phyloP scores from a whole-genome alignment of 2,888 invertebrate species.

The Willowsia nigromaculata region DNA sequence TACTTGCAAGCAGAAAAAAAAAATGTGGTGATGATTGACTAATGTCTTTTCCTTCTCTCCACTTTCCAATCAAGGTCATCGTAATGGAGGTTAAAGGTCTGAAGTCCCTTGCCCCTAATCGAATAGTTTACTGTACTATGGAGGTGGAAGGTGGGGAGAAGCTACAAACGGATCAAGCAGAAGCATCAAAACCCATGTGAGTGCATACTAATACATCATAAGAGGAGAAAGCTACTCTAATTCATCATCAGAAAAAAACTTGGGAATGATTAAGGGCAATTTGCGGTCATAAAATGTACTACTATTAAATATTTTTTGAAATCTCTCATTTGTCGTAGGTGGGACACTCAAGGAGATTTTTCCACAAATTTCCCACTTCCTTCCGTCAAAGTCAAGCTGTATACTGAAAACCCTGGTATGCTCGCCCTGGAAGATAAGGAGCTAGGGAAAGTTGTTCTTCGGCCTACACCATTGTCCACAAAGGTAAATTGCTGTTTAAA shows the following conservation, averaged over 20 bases:
- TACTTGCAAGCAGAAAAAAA: background rate
- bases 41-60: background rate
- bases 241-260: too few species aligned
- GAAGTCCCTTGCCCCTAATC: slow-evolving; percentile 96
- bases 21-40: background rate
- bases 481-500: too few species aligned
- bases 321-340: slow-evolving; percentile 83
- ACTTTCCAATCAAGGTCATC: slow-evolving; percentile 86
- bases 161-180: slow-evolving; percentile 99
- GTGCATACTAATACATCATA: slow-evolving; percentile 79
- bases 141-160: slow-evolving; percentile 99
- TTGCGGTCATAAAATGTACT: background rate
- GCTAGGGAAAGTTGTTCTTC: slow-evolving; percentile 93
- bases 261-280: background rate
- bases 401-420: slow-evolving; percentile 98
- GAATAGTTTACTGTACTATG: slow-evolving; percentile 99
- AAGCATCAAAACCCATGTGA: slow-evolving; percentile 98
- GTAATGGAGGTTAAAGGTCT: slow-evolving; percentile 99
- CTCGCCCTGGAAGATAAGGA: slow-evolving; percentile 99
- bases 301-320: background rate
- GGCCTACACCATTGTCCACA: slow-evolving; percentile 92
- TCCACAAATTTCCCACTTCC: slow-evolving; percentile 98
- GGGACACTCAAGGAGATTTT: slow-evolving; percentile 99
- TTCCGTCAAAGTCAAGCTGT: slow-evolving; percentile 97
- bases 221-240: too few species aligned